Evolutionary conservation across 2,113 vertebrate species (phyloP).

Genomic region (Hylia prasina): DNA sequence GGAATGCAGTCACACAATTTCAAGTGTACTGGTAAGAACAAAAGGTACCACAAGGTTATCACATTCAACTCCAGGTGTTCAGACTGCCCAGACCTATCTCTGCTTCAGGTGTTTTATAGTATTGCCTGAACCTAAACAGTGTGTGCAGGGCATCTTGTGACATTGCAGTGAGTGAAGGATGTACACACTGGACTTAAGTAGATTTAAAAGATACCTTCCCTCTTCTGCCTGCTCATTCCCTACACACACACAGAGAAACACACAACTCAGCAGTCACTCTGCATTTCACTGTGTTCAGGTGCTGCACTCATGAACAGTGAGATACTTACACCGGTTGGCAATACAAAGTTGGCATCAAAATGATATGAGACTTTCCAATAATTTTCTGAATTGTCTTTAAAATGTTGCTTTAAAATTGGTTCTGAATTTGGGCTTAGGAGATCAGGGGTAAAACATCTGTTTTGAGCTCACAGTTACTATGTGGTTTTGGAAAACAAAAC

Average conservation of each 20-base stretch:
- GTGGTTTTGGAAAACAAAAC: not conserved
- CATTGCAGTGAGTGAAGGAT: not conserved
- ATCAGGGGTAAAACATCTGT: not conserved
- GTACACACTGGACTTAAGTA: not conserved
- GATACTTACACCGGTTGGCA: not conserved
- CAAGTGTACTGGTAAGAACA: not conserved
- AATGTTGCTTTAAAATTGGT: not conserved
- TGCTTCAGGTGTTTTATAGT: not conserved
- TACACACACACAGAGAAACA: not conserved
- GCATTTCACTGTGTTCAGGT: not conserved
- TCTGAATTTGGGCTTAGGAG: not conserved
- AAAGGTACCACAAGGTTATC: not conserved
- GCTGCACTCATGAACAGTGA: not conserved
- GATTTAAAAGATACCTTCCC: accelerated
- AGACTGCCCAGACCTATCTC: not conserved
- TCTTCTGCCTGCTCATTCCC: not conserved
- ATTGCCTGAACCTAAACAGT: not conserved
- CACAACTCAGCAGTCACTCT: not conserved
- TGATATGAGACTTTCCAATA: not conserved
- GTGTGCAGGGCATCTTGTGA: not conserved
- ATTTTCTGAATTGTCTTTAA: not conserved
- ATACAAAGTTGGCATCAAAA: not conserved
- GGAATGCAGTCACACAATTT: not conserved
- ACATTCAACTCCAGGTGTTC: not conserved
- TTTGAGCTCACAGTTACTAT: not conserved